Evolutionary conservation across 1,140 invertebrate genomes (phyloP).

Genomic region (Brachionus rubens): DNA sequence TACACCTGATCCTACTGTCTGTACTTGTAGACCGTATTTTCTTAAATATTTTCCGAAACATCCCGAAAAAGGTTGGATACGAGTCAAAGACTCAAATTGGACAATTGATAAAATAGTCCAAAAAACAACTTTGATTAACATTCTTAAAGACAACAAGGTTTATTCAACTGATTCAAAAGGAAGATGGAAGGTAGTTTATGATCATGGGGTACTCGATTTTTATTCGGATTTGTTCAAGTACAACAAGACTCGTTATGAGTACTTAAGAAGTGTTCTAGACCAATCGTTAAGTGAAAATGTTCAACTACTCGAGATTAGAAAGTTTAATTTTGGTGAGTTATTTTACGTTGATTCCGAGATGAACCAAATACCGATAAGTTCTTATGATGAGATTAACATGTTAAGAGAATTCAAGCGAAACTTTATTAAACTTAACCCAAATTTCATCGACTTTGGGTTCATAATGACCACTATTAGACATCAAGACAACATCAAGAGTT

Average conservation of each 20-base stretch:
- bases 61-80: not conserved
- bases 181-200: constrained; percentile 27
- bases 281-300: constrained; percentile 29
- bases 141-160: constrained; percentile 23
- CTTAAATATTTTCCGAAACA: constrained; percentile 39
- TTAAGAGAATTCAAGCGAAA: constrained; percentile 34
- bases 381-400: not conserved
- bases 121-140: constrained; percentile 30
- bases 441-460: constrained; percentile 40
- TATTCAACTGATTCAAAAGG: constrained; percentile 35
- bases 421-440: not conserved
- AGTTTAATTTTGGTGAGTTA: constrained; percentile 16
- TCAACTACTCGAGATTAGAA: constrained; percentile 35
- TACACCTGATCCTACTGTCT: not conserved
- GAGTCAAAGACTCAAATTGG: constrained; percentile 43
- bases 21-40: not conserved
- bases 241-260: constrained; percentile 24
- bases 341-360: constrained; percentile 24
- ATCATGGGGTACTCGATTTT: constrained; percentile 14
- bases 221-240: constrained; percentile 35
- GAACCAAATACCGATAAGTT: not conserved
- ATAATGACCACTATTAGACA: constrained; percentile 5
- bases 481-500: not conserved
- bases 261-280: constrained; percentile 15
- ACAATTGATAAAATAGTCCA: constrained; percentile 31